Evolutionary conservation across 2,113 vertebrate species (phyloP).

Genomic region (Brachyhypopomus gauderio): DNA sequence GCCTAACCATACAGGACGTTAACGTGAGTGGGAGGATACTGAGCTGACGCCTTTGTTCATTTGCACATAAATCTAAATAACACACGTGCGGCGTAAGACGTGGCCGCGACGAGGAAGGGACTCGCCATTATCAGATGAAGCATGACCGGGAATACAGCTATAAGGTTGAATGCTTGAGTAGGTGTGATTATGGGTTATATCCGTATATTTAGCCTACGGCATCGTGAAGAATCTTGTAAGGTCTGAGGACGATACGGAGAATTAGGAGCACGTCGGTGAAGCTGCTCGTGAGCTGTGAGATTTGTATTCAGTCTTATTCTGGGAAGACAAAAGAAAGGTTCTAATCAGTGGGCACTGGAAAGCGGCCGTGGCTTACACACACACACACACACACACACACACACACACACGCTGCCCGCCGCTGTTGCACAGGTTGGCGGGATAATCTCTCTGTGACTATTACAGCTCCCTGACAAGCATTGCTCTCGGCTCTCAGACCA

Average conservation of each 20-base stretch:
- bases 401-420: not conserved
- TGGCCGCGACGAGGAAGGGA: not conserved
- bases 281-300: not conserved
- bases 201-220: conserved; percentile 26
- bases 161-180: conserved; percentile 32
- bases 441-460: conserved; percentile 11
- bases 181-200: conserved; percentile 33
- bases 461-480: not conserved
- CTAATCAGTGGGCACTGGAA: not conserved
- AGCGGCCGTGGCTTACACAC: not conserved
- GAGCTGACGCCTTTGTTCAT: not conserved
- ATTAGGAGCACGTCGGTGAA: conserved; percentile 8
- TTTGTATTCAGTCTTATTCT: not conserved
- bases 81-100: not conserved
- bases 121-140: conserved; percentile 28
- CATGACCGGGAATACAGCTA: conserved; percentile 24
- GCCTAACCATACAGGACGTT: conserved; percentile 9
- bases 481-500: not conserved
- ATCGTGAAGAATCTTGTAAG: conserved; percentile 9
- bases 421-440: conserved; percentile 11
- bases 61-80: conserved; percentile 10
- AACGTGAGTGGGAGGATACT: not conserved
- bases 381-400: not conserved
- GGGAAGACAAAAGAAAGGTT: not conserved
- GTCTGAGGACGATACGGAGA: conserved; percentile 7